A percentile compares a stretch with the other conserved stretches of the same genome.
phyloP scores from a whole-genome alignment of 2,113 vertebrate species.

The Peromyscus maniculatus region DNA sequence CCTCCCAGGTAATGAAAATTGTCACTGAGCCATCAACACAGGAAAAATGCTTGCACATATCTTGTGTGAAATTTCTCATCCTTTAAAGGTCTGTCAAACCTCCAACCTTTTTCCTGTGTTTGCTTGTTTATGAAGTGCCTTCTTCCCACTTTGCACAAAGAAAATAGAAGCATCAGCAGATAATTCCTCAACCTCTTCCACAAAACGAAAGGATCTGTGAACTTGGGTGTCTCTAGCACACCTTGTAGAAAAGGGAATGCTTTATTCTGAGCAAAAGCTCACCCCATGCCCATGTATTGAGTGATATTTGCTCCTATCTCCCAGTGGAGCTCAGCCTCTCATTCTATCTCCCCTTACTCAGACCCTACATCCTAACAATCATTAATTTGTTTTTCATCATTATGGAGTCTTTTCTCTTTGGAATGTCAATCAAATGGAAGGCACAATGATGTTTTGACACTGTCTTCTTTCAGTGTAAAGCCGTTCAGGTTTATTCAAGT shows the following conservation, averaged over 20 bases:
- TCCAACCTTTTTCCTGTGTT: background rate
- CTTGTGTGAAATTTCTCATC: background rate
- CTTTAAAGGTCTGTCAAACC: background rate
- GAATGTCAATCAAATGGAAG: background rate
- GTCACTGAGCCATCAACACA: background rate
- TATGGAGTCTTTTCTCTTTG: background rate
- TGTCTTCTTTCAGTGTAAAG: slow-evolving; percentile 30
- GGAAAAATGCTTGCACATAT: background rate
- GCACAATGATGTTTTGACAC: background rate
- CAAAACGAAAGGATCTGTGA: background rate
- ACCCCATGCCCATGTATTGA: background rate
- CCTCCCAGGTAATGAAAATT: background rate
- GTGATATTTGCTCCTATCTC: background rate
- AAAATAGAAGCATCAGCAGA: background rate
- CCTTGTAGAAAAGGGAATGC: background rate
- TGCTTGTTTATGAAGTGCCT: background rate
- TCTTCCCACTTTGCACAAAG: background rate
- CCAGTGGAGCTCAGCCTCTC: background rate
- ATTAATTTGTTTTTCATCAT: background rate
- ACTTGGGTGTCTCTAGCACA: no score
- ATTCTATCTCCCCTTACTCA: background rate
- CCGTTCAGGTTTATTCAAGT: slow-evolving; percentile 4
- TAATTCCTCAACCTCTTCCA: background rate
- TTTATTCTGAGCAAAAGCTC: background rate
- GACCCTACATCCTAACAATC: background rate